Percentiles rank a stretch among this genome's conserved stretches.
Conservation (phyloP, 2,888 invertebrate genomes). For the Agriotes lineatus region DNA sequence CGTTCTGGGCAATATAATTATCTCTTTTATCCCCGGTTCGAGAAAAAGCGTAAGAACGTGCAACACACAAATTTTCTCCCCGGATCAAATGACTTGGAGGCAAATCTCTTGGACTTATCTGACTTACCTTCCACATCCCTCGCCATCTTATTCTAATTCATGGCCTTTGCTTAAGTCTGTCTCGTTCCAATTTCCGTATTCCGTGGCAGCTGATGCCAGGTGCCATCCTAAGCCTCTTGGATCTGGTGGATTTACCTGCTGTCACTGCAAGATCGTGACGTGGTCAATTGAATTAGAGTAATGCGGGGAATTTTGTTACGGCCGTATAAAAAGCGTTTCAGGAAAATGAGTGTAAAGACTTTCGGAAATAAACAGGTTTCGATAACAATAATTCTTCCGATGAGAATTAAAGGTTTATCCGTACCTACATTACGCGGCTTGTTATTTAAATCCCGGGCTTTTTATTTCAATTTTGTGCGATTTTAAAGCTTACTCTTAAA, state of each 20-base stretch:
- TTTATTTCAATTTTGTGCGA: slow-evolving; percentile 65
- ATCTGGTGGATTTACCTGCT: slow-evolving; percentile 62
- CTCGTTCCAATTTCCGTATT: slow-evolving; percentile 53
- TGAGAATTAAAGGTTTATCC: slow-evolving; percentile 56
- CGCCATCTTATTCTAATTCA: slow-evolving; percentile 53
- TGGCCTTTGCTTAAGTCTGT: slow-evolving; percentile 46
- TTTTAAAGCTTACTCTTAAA: slow-evolving; percentile 63
- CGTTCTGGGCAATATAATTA: slow-evolving; percentile 15
- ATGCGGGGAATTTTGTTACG: slow-evolving; percentile 47
- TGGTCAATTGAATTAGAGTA: slow-evolving; percentile 60
- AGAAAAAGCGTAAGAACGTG: slow-evolving; percentile 40
- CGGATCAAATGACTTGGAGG: slow-evolving; percentile 65
- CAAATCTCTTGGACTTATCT: slow-evolving; percentile 63
- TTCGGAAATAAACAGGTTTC: slow-evolving; percentile 49
- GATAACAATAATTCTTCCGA: slow-evolving; percentile 51
- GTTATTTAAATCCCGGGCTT: slow-evolving; percentile 63
- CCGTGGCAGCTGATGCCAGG: slow-evolving; percentile 60
- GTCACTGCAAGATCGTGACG: slow-evolving; percentile 60
- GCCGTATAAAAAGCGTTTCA: slow-evolving; percentile 50
- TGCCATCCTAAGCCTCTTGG: slow-evolving; percentile 61
- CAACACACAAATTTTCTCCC: slow-evolving; percentile 63
- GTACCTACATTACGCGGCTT: slow-evolving; percentile 59
- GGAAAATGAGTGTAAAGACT: slow-evolving; percentile 45
- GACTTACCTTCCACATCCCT: slow-evolving; percentile 60
- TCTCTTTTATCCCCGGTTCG: slow-evolving; percentile 22